Evolutionary conservation across 2,797 vertebrate species (phyloP).

Genomic region (Spinus pinus): DNA sequence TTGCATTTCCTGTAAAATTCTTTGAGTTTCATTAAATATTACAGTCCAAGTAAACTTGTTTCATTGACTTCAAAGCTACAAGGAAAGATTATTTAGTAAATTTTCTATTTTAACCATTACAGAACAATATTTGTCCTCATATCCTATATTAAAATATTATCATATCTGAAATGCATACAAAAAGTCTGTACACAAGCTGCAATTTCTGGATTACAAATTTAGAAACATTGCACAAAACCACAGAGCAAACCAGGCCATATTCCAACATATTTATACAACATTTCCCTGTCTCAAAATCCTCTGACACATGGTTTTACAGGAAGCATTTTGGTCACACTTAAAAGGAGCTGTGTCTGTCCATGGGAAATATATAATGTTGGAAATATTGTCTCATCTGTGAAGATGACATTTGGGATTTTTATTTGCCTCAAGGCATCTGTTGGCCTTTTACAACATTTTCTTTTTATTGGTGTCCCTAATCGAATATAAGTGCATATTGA

Average conservation of each 20-base stretch:
- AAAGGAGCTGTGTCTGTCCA: neutral
- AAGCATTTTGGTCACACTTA: neutral
- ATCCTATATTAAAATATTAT: neutral
- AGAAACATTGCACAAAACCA: neutral
- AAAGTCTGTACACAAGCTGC: neutral
- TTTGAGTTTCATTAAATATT: neutral
- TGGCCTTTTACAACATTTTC: constrained; percentile 38
- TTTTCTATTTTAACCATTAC: neutral
- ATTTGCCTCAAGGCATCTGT: constrained; percentile 22
- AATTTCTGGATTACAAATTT: neutral
- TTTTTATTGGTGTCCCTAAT: constrained; percentile 31
- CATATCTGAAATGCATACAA: neutral
- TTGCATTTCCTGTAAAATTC: neutral
- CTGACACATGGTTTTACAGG: neutral
- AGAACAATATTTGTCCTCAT: neutral
- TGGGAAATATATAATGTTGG: neutral
- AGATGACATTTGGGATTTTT: constrained; percentile 29
- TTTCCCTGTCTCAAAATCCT: neutral
- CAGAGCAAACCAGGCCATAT: neutral
- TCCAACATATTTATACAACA: neutral
- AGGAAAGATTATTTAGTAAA: neutral
- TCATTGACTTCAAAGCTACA: neutral
- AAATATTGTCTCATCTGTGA: constrained; percentile 2
- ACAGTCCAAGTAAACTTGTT: neutral
- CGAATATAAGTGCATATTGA: neutral